These are phyloP conservation scores for Belonocnema kinseyi DNA, from an alignment of 1,140 invertebrate genomes.

Conservation along the genomic window DNA sequence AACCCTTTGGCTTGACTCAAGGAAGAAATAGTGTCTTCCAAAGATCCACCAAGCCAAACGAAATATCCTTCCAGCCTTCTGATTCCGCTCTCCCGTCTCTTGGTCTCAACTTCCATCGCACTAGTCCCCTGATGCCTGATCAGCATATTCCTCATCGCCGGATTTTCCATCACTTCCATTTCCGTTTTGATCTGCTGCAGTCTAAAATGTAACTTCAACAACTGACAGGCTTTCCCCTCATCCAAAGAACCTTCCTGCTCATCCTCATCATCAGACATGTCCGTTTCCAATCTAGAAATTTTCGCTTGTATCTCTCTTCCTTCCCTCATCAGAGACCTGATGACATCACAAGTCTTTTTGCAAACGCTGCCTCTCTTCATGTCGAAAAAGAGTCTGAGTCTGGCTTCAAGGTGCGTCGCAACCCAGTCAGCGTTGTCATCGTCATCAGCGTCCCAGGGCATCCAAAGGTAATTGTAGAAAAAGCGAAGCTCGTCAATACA, in stretches of 20 bases:
- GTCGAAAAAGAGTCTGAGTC: slow-evolving; percentile 77
- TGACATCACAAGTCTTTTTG: slow-evolving; percentile 75
- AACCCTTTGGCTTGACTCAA: slow-evolving; percentile 69
- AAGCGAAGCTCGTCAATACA: slow-evolving; percentile 75
- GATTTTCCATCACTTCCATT: slow-evolving; percentile 79
- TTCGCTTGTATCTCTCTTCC: slow-evolving; percentile 75
- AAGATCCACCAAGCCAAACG: slow-evolving; percentile 73
- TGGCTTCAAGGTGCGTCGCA: slow-evolving; percentile 75
- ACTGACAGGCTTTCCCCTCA: slow-evolving; percentile 67
- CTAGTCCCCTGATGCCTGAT: slow-evolving; percentile 59
- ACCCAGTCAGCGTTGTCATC: slow-evolving; percentile 78
- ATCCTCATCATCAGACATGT: slow-evolving; percentile 73
- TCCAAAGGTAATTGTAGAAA: slow-evolving; percentile 79
- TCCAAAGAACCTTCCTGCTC: slow-evolving; percentile 56
- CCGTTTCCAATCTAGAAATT: slow-evolving; percentile 72
- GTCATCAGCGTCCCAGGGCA: slow-evolving; percentile 81
- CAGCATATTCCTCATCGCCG: slow-evolving; percentile 76
- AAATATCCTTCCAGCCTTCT: slow-evolving; percentile 72
- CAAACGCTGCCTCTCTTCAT: slow-evolving; percentile 75
- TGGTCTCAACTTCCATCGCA: slow-evolving; percentile 53
- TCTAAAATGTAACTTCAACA: slow-evolving; percentile 78
- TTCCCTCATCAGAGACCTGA: slow-evolving; percentile 77
- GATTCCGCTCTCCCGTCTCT: slow-evolving; percentile 50
- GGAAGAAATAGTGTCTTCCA: slow-evolving; percentile 72
- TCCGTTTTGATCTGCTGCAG: slow-evolving; percentile 79